These are phyloP conservation scores for Gobionotothen gibberifrons DNA, from an alignment of 2,797 vertebrate species.

Conservation along the genomic window DNA sequence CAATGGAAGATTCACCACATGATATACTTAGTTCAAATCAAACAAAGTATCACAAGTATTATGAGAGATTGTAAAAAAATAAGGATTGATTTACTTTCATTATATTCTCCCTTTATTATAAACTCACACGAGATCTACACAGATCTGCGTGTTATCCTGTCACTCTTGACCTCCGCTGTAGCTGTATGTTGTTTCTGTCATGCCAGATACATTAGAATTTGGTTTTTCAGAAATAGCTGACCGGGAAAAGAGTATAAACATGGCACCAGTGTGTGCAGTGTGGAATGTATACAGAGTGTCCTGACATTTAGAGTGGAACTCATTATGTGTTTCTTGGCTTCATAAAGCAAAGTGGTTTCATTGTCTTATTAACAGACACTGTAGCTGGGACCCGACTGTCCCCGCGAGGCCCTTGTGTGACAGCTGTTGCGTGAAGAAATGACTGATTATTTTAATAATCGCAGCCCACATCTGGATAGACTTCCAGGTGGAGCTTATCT, in stretches of 20 bases:
- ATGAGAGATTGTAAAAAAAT: neutral
- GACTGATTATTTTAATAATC: constrained; percentile 56
- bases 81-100: neutral
- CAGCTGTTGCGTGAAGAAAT: constrained; percentile 47
- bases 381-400: constrained; percentile 46
- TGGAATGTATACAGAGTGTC: constrained; percentile 61
- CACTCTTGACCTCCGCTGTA: constrained; percentile 10
- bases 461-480: constrained; percentile 44
- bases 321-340: constrained; percentile 58
- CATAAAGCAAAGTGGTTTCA: constrained; percentile 22
- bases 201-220: constrained; percentile 12
- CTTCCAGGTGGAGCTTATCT: constrained; percentile 52
- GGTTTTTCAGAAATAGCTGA: constrained; percentile 28
- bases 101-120: constrained; percentile 6
- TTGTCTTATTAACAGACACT: constrained; percentile 33
- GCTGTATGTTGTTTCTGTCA: constrained; percentile 18
- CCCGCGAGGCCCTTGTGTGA: constrained; percentile 42
- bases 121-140: neutral
- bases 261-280: constrained; percentile 22
- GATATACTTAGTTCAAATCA: neutral
- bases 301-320: constrained; percentile 41
- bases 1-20: neutral
- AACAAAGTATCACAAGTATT: neutral
- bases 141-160: neutral
- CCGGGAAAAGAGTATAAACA: constrained; percentile 45